Conservation (phyloP, 1,140 invertebrate species). For the Alviniconcha marisindica region DNA sequence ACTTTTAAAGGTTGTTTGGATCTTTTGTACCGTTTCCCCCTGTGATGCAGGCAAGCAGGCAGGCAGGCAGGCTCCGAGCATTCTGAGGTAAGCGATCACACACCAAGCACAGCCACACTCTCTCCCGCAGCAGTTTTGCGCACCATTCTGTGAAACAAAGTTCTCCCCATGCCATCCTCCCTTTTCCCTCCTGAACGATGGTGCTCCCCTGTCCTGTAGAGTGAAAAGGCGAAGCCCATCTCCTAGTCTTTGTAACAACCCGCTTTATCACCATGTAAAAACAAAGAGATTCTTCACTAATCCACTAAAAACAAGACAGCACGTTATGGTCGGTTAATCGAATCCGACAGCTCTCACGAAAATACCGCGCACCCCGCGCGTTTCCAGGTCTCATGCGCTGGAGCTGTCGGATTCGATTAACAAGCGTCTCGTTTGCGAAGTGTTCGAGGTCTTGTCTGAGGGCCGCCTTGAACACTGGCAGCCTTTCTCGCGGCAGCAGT, state of each 20-base stretch:
- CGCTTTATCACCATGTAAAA: neutral
- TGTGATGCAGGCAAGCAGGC: neutral
- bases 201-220: neutral
- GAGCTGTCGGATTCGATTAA: constrained; percentile 55
- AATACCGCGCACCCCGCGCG: neutral
- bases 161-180: neutral
- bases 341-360: neutral
- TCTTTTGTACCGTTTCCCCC: neutral
- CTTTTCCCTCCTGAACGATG: too few relatives aligned
- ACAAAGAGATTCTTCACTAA: constrained; percentile 20
- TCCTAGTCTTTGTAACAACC: neutral
- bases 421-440: constrained; percentile 52
- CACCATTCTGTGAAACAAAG: neutral
- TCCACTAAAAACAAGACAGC: constrained; percentile 66
- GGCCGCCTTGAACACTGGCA: constrained; percentile 73
- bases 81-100: constrained; percentile 27
- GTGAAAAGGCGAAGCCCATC: neutral
- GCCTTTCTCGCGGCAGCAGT: constrained; percentile 84
- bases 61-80: neutral
- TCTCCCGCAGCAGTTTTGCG: neutral
- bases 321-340: neutral
- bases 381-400: constrained; percentile 41
- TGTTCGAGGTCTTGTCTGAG: constrained; percentile 29
- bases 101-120: constrained; percentile 15
- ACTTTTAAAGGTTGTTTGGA: neutral